Evolutionary conservation across 2,888 invertebrate species (phyloP), one percentile per base, ranked within the genome.

Genomic region (Uropetala carovei): DNA sequence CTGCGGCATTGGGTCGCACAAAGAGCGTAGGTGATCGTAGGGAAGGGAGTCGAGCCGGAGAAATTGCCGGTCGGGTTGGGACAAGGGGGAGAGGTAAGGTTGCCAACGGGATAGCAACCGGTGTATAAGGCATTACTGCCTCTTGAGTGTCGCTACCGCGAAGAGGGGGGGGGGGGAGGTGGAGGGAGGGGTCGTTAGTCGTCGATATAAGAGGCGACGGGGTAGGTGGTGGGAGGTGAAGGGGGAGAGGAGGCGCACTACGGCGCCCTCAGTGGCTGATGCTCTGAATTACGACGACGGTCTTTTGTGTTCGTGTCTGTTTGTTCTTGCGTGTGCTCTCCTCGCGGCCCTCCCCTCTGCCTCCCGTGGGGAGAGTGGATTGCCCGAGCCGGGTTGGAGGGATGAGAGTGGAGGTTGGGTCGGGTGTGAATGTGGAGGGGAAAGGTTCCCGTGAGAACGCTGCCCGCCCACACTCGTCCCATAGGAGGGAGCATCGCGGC

Each of bases 241-340:
- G 68, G 68, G 10, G 4, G 68, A 5, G 68, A n/a, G n/a, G n/a
- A 75, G 22, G 75, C 75, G 22, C 75, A 75, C 75, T 22, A 75
- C 75, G 22, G 22, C n/a, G 75, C 27, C 75, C 22, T 14, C 11
- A 22, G 75, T 27, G 68, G 68, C 68, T 68, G 68, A 68, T 68
- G 68, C 75, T 14, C 75, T 75, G 75, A 75, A 75, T 75, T 75
- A 75, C 22, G 75, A 75, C 22, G 75, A 27, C 22, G 27, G 27
- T 27, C 75, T 75, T 75, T 75, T 75, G 75, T 27, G 75, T 75
- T 75, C 22, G 75, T 75, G 75, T 22, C 22, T 75, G 27, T 75
- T 75, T 75, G 75, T 27, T 75, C 75, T 22, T 27, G 22, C 75
- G 75, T 75, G 75, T 75, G 75, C 13, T 75, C 27, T 11, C 64